Conservation (phyloP, 2,113 vertebrate species). For the Pardalotus punctatus region DNA sequence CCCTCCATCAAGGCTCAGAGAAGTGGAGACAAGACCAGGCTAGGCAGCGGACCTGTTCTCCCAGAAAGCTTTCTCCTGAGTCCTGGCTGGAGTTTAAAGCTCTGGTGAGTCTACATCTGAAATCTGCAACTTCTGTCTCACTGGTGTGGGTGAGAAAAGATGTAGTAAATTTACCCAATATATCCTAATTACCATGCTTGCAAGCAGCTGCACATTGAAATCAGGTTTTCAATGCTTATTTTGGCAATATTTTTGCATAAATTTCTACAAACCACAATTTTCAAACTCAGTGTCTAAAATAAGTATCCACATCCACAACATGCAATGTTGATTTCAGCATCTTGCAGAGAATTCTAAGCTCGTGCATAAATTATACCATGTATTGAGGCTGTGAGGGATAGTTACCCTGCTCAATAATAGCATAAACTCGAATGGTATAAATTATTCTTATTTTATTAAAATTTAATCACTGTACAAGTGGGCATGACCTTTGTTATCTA, state of each 20-base stretch:
- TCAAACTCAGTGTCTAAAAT: slow-evolving; percentile 11
- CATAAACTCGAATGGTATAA: neutral
- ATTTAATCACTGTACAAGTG: neutral
- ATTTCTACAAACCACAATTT: slow-evolving; percentile 44
- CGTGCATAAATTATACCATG: neutral
- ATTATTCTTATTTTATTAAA: slow-evolving; percentile 7
- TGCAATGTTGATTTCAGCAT: slow-evolving; percentile 20
- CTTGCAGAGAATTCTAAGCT: slow-evolving; percentile 8
- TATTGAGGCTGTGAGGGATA: neutral
- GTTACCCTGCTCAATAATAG: neutral
- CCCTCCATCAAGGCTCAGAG: neutral
- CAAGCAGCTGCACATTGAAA: slow-evolving; percentile 55
- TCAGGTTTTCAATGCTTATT: slow-evolving; percentile 43
- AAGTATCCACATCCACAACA: neutral
- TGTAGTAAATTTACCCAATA: slow-evolving; percentile 13
- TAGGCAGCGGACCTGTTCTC: neutral
- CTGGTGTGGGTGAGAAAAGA: slow-evolving; percentile 27
- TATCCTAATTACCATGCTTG: slow-evolving; percentile 42
- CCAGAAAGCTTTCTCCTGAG: neutral
- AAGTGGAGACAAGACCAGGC: neutral
- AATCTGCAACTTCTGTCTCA: slow-evolving; percentile 8
- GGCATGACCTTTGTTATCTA: neutral
- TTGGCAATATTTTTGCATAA: slow-evolving; percentile 59
- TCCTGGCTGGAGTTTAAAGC: slow-evolving; percentile 36
- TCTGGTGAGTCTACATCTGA: neutral